Base-by-base conservation (phyloP, 1,140 invertebrate genomes). In the Cydia fagiglandana region DNA sequence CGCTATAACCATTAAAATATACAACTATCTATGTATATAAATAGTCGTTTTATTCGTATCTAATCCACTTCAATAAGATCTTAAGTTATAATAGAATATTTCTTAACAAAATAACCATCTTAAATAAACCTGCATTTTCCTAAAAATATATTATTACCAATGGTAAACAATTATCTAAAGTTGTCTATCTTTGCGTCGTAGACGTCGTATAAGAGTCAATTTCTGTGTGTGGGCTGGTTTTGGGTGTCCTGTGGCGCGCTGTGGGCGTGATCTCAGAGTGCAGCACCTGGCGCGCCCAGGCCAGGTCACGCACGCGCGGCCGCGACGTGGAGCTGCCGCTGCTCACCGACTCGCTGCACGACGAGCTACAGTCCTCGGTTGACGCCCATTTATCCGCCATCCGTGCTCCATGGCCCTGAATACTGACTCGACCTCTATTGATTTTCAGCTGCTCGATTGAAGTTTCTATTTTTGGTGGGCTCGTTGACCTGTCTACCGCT, bases 381-480 rank as follows among this genome's bases (percentile, higher is more conserved):
- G 30, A 70, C 5, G 66, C 34, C 66, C 66, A 70, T n/a, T 38
- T 70, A 41, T 38, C 66, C 15, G 5, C 10, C 20, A 15, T 34
- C 5, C 34, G 24, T 66, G 28, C 38, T 34, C n/a, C 34, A 30
- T 38, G 38, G 34, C 34, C 66, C 7, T n/a, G 28, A 45, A 17
- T 17, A 70, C 38, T 38, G 34, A 41, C 28, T 10, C 56, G 50
- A 30, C 73, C 74, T 76, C 76, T 85, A 20, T 81, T 76, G 17
- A 91, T 76, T 17, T 83, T 84, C 53, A 92, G 80, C 79, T 92
- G 83, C 7, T 86, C 83, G 3, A 93, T 80, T 1, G 83, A 80
- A 0, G 88, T 84, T 7, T 91, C 87, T 77, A 91, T 83, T 80
- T 89, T 86, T 0, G 91, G 90, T 7, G 90, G 90, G 78, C 90